phyloP scores from a whole-genome alignment of 2,113 vertebrate species.

The Isurus oxyrinchus region DNA sequence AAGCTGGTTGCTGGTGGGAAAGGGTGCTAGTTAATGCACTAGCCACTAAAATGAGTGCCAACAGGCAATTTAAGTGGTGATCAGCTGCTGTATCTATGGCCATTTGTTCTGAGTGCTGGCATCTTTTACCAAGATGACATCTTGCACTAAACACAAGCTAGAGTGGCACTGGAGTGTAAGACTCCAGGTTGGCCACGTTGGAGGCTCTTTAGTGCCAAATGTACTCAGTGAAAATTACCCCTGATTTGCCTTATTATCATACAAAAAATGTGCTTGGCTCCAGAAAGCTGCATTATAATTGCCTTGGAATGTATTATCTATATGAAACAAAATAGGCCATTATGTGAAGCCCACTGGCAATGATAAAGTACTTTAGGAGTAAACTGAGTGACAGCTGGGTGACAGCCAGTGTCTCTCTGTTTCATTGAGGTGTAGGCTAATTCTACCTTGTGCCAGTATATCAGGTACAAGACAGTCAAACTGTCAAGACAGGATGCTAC shows the following conservation, averaged over 20 bases:
- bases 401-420: constrained; percentile 25
- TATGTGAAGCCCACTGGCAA: neutral
- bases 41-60: neutral
- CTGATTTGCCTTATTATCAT: neutral
- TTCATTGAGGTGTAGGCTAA: neutral
- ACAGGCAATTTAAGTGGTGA: neutral
- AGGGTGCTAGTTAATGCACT: neutral
- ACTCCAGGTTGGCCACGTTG: neutral
- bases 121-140: neutral
- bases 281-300: neutral
- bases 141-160: no score
- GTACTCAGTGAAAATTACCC: neutral
- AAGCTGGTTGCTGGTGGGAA: neutral
- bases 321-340: neutral
- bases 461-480: constrained; percentile 29
- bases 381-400: constrained; percentile 7
- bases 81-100: neutral
- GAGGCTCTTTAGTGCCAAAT: neutral
- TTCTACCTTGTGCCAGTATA: neutral
- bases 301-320: neutral
- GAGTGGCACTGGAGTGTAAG: neutral
- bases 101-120: neutral
- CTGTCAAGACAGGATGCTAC: constrained; percentile 19
- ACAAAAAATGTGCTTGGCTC: neutral
- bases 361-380: constrained; percentile 15